These are phyloP conservation scores for Lordiphosa stackelbergi DNA, from an alignment of 1,140 invertebrate genomes.

Conservation along the genomic window DNA sequence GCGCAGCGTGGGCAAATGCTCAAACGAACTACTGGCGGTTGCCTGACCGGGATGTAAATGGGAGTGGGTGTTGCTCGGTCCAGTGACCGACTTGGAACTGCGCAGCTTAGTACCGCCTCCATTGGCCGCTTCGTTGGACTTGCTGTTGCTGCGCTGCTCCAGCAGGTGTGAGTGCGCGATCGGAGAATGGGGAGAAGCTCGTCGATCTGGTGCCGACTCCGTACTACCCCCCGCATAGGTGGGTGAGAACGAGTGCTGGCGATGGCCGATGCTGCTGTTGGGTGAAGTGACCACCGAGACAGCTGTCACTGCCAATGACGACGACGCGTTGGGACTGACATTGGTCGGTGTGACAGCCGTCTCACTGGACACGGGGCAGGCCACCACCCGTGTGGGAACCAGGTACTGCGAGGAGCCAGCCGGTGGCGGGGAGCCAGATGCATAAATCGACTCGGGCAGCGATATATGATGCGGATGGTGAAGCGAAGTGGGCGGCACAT, in stretches of 20 bases:
- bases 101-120: constrained; percentile 47
- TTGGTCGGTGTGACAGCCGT: constrained; percentile 55
- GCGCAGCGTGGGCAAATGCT: constrained; percentile 77
- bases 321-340: constrained; percentile 32
- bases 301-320: constrained; percentile 21
- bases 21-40: constrained; percentile 64
- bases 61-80: constrained; percentile 28
- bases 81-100: constrained; percentile 59
- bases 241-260: constrained; percentile 52
- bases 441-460: constrained; percentile 71
- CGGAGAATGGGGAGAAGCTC: constrained; percentile 20
- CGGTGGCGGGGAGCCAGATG: constrained; percentile 69
- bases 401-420: constrained; percentile 73
- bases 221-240: constrained; percentile 47
- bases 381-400: constrained; percentile 59
- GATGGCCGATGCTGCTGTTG: constrained; percentile 18
- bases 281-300: constrained; percentile 64
- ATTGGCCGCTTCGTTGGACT: constrained; percentile 37
- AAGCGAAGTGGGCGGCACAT: constrained; percentile 51
- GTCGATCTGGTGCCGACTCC: constrained; percentile 49
- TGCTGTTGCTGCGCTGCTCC: constrained; percentile 28
- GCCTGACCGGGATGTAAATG: constrained; percentile 59
- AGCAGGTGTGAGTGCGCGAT: constrained; percentile 39
- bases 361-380: constrained; percentile 53
- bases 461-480: constrained; percentile 75